Evolutionary conservation across 1,140 invertebrate genomes (phyloP).

Genomic region (Aphis gossypii): DNA sequence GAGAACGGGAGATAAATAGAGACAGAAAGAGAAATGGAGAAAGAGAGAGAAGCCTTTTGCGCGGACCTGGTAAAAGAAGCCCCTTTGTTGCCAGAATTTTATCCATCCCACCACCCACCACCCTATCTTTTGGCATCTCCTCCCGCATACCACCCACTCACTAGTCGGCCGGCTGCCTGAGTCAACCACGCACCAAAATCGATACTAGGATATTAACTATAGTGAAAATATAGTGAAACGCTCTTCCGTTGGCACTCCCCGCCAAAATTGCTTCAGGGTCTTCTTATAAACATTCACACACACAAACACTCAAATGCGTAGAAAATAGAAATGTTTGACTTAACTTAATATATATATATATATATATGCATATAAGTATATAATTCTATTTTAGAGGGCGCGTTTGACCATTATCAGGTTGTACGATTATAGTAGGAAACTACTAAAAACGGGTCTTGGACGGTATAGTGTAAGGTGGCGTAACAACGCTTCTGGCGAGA

Average conservation of each 20-base stretch:
- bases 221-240: conserved; percentile 30
- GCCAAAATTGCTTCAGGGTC: conserved; percentile 16
- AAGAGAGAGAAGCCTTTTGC: conserved; percentile 60
- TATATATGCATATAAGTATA: not conserved
- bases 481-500: not conserved
- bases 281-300: not conserved
- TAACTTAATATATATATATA: not conserved
- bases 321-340: not conserved
- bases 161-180: conserved; percentile 31
- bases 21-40: conserved; percentile 58
- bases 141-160: conserved; percentile 15
- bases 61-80: conserved; percentile 54
- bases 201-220: conserved; percentile 46
- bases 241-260: conserved; percentile 6
- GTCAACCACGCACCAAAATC: conserved; percentile 44
- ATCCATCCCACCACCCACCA: conserved; percentile 25
- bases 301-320: not conserved
- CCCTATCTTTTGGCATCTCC: conserved; percentile 31
- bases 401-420: not conserved
- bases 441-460: too few relatives aligned
- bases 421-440: not conserved
- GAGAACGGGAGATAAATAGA: not conserved
- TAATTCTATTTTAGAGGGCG: not conserved
- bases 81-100: conserved; percentile 61
- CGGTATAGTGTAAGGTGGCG: not conserved